phyloP scores from a whole-genome alignment of 2,888 invertebrate genomes.

The Dicyrtoma fusca region DNA sequence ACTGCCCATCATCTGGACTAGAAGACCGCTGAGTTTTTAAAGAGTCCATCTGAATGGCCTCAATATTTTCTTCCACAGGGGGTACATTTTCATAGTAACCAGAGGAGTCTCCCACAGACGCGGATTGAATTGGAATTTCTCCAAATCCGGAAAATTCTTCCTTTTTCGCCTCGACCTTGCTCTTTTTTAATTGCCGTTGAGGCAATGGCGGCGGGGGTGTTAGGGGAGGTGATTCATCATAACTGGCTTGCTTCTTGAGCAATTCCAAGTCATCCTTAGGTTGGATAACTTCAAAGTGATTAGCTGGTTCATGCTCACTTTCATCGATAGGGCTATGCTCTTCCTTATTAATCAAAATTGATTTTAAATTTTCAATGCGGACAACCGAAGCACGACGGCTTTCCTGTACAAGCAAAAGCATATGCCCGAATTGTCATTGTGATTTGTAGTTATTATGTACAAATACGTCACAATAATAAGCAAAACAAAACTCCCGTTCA shows the following conservation, averaged over 20 bases:
- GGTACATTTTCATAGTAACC: slow-evolving; percentile 43
- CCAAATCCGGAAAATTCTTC: slow-evolving; percentile 20
- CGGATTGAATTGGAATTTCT: slow-evolving; percentile 10
- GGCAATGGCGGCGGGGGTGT: slow-evolving; percentile 35
- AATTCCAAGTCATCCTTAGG: slow-evolving; percentile 77
- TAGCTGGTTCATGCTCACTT: slow-evolving; percentile 62
- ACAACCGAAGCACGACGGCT: slow-evolving; percentile 42
- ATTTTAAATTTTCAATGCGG: slow-evolving; percentile 67
- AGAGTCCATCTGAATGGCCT: slow-evolving; percentile 23
- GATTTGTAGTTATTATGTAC: too few species aligned
- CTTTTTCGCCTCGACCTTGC: slow-evolving; percentile 30
- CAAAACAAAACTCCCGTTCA: too few species aligned
- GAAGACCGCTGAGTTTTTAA: slow-evolving; percentile 29
- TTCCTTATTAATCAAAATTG: slow-evolving; percentile 76
- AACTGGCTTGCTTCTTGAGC: slow-evolving; percentile 59
- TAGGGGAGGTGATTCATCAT: slow-evolving; percentile 39
- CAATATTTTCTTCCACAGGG: slow-evolving; percentile 38
- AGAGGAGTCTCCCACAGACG: not conserved
- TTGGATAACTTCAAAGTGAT: slow-evolving; percentile 77
- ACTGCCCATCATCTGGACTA: slow-evolving; percentile 34
- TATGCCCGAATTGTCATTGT: too few species aligned
- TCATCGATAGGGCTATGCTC: slow-evolving; percentile 65
- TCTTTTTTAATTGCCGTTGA: slow-evolving; percentile 21
- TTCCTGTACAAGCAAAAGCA: slow-evolving; percentile 35
- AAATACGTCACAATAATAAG: too few species aligned